These are phyloP conservation scores for Poecilia picta DNA, from an alignment of 2,797 vertebrate genomes.

Conservation along the genomic window DNA sequence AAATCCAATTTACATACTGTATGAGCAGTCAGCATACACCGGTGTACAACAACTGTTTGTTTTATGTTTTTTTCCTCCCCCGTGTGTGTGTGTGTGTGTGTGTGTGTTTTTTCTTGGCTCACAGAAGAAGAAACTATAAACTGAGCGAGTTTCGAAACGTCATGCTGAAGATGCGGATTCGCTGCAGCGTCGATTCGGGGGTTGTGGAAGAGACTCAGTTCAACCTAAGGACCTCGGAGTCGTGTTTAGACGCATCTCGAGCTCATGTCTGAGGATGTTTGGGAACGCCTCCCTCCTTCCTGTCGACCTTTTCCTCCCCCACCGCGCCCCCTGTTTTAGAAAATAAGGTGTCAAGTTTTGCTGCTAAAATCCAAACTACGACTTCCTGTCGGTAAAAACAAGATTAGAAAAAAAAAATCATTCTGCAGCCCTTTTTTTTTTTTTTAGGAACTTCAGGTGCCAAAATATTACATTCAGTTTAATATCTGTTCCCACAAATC, in stretches of 20 bases:
- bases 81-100: background rate
- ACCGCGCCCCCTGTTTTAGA: constrained; percentile 21
- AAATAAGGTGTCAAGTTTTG: constrained; percentile 41
- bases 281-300: constrained; percentile 7
- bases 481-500: constrained; percentile 8
- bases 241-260: constrained; percentile 53
- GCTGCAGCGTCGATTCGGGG: constrained; percentile 47
- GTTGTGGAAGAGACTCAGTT: constrained; percentile 61
- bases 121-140: constrained; percentile 41
- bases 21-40: constrained; percentile 73
- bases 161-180: constrained; percentile 67
- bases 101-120: constrained; percentile 41
- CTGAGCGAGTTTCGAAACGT: constrained; percentile 48
- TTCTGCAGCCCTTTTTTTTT: constrained; percentile 21
- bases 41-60: constrained; percentile 45
- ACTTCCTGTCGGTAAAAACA: constrained; percentile 6
- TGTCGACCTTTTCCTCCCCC: background rate
- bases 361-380: constrained; percentile 14
- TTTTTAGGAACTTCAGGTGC: constrained; percentile 5
- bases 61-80: background rate
- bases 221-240: constrained; percentile 79
- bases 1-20: constrained; percentile 74
- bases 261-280: constrained; percentile 16
- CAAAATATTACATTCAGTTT: constrained; percentile 38
- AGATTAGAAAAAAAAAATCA: background rate